phyloP scores from a whole-genome alignment of 2,113 vertebrate genomes.

The Cryptotis parvus region DNA sequence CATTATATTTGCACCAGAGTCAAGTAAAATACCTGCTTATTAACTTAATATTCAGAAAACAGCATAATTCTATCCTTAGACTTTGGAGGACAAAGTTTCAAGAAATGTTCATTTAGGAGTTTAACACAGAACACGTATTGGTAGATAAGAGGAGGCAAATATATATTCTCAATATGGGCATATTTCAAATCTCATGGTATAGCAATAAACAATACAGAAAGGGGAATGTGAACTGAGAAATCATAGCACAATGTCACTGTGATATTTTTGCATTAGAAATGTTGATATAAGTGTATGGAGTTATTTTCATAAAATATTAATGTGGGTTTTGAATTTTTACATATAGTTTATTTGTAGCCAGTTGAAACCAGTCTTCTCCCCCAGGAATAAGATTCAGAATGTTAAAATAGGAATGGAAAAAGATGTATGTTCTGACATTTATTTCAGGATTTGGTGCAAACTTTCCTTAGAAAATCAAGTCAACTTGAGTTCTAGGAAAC shows the following conservation, averaged over 20 bases:
- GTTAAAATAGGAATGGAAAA: neutral
- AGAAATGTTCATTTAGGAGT: neutral
- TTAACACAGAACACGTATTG: neutral
- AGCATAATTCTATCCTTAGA: neutral
- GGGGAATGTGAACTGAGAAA: neutral
- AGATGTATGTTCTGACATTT: slow-evolving; percentile 39
- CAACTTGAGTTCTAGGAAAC: neutral
- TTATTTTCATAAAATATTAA: slow-evolving; percentile 22
- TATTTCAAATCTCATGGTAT: neutral
- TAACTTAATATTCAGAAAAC: neutral
- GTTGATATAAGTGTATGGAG: no score
- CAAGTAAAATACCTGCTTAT: neutral
- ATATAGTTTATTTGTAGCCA: neutral
- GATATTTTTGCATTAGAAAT: neutral
- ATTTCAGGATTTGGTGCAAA: neutral
- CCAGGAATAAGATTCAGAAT: neutral
- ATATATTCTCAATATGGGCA: neutral
- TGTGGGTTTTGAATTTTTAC: neutral
- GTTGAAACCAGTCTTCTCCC: neutral
- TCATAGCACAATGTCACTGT: neutral
- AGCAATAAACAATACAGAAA: neutral
- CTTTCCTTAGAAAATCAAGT: neutral
- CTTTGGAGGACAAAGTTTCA: neutral
- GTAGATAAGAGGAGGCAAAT: neutral
- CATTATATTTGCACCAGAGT: neutral